Evolutionary conservation across 2,888 invertebrate species (phyloP).

Genomic region (Caenorhabditis imperialis): DNA sequence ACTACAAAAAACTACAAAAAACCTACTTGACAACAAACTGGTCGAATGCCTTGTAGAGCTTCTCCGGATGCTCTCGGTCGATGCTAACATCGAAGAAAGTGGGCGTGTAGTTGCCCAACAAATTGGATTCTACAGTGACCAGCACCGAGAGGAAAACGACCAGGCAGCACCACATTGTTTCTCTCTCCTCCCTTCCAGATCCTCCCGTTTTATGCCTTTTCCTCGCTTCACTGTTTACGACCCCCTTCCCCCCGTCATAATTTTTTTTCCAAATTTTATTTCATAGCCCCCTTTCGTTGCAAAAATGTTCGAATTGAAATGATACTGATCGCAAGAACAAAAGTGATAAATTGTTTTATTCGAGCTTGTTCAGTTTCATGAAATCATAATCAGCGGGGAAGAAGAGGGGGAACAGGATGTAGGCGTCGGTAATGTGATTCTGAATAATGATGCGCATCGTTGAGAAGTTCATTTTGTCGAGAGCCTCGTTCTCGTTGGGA

Average conservation of each 20-base stretch:
- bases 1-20: too few relatives aligned
- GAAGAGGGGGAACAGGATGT: conserved; percentile 29
- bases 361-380: conserved; percentile 10
- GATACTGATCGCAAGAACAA: too few relatives aligned
- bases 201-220: too few relatives aligned
- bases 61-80: conserved; percentile 37
- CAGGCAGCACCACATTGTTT: too few relatives aligned
- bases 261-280: too few relatives aligned
- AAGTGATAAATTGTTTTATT: conserved; percentile 1
- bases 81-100: conserved; percentile 26
- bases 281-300: too few relatives aligned
- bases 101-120: not conserved
- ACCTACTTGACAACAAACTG: conserved; percentile 4
- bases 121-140: not conserved
- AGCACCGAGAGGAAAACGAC: not conserved
- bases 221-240: too few relatives aligned
- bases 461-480: conserved; percentile 11
- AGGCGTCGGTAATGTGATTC: conserved; percentile 25
- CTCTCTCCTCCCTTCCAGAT: too few relatives aligned
- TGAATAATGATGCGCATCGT: conserved; percentile 35
- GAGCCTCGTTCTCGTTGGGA: conserved; percentile 32
- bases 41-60: conserved; percentile 35
- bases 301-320: too few relatives aligned
- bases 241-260: too few relatives aligned
- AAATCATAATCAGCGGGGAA: conserved; percentile 40